Evolutionary conservation across 2,797 vertebrate genomes (phyloP), one percentile per base, ranked within the genome.

Genomic region (Phoeniculus purpureus): DNA sequence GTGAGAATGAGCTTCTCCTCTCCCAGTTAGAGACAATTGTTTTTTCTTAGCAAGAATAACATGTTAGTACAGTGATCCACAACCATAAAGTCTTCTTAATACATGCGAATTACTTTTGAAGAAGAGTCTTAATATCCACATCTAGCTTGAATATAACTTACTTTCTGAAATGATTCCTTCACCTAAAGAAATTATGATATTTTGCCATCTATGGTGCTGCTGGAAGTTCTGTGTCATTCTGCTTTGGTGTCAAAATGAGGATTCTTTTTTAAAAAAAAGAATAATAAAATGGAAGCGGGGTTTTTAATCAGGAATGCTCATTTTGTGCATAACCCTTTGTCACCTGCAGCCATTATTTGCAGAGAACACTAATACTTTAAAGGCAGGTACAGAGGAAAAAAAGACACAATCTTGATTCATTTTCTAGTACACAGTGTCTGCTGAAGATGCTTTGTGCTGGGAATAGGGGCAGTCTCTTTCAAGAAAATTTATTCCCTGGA

Each of bases 401-500:
- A 85, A 83, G 25, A 32, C 5, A 34, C 64, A 37, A 45, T 73
- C 82, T 59, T 81, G 58, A 75, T 77, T 64, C 8, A 5, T 81
- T 79, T 86, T 83, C 21, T 32, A 59, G 43, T 72, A 37, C 6
- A 11, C 4, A 20, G 48, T 61, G 13, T 23, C 16, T 72, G 71
- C 21, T 89, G 70, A 59, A 78, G 43, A 66, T 32, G 21, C 4
- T 59, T 76, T 76, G n/a, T 85, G 23, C 15, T 52, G 72, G 29
- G 60, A 81, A 11, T 29, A 75, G 15, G 29, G 55, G 32, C 55
- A 85, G n/a, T 40, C 8, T 50, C 55, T 83, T 89, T 85, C 62
- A 81, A 76, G 64, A 79, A 90, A 78, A 78, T 84, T 60, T 89
- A 88, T 90, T 91, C 83, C 81, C 60, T 76, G 15, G 60, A 88